Conservation (phyloP, 2,888 invertebrate genomes). For the Orthosia gothica region DNA sequence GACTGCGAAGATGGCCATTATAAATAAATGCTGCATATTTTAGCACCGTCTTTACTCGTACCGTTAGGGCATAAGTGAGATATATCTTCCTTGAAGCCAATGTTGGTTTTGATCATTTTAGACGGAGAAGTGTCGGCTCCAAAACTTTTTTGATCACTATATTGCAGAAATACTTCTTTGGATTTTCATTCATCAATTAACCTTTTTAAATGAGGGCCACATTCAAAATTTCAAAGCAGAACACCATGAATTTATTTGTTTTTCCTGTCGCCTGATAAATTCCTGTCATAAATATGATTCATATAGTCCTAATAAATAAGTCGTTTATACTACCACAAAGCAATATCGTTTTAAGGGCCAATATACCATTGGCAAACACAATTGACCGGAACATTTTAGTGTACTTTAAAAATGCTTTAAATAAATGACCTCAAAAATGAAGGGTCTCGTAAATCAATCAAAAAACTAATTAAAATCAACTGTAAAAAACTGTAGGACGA, state of each 20-base stretch:
- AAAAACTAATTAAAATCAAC: conserved; percentile 77
- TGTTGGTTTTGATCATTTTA: background rate
- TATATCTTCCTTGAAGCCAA: conserved; percentile 36
- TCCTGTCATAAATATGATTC: conserved; percentile 33
- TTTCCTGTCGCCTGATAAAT: background rate
- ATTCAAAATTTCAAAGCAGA: background rate
- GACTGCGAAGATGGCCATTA: conserved; percentile 34
- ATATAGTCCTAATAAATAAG: conserved; percentile 40
- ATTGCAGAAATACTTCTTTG: background rate
- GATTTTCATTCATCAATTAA: background rate
- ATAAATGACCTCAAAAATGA: conserved; percentile 62
- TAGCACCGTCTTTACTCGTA: conserved; percentile 48
- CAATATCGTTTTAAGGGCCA: conserved; percentile 23
- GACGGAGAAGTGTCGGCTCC: background rate
- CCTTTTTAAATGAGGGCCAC: background rate
- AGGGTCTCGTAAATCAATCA: conserved; percentile 77
- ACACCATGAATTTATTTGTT: background rate
- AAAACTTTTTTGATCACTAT: background rate
- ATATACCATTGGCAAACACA: conserved; percentile 46
- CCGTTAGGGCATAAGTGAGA: conserved; percentile 53
- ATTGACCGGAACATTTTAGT: conserved; percentile 66
- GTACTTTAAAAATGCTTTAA: conserved; percentile 65
- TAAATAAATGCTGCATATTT: conserved; percentile 54
- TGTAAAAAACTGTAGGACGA: conserved; percentile 62
- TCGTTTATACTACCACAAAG: conserved; percentile 27